Conservation (phyloP, 2,888 invertebrate species). For the Cepaea hortensis region DNA sequence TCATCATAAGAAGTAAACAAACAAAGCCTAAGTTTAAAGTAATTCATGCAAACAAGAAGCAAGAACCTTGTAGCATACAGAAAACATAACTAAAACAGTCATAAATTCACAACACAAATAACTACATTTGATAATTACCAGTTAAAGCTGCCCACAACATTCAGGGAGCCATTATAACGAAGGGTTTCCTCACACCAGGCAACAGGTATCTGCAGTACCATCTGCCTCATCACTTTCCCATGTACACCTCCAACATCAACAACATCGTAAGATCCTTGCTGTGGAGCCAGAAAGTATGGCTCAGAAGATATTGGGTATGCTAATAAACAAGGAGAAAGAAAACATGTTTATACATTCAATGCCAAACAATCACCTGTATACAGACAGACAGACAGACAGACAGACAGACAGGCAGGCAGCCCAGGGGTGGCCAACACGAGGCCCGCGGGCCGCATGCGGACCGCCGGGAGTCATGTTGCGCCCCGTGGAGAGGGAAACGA, state of each 20-base stretch:
- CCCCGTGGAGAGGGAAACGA: too few species aligned
- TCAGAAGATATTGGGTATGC: slow-evolving; percentile 62
- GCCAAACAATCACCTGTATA: neutral
- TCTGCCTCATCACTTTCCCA: slow-evolving; percentile 70
- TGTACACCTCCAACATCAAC: slow-evolving; percentile 51
- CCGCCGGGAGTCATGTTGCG: too few species aligned
- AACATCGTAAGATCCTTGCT: slow-evolving; percentile 73
- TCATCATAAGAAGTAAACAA: too few species aligned
- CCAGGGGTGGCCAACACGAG: too few species aligned
- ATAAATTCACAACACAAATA: neutral
- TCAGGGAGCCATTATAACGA: slow-evolving; percentile 61
- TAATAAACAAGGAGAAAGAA: slow-evolving; percentile 38
- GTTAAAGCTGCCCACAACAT: slow-evolving; percentile 68
- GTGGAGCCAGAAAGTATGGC: slow-evolving; percentile 72
- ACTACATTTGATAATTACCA: slow-evolving; percentile 61
- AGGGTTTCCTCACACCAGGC: slow-evolving; percentile 70
- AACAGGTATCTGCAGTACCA: slow-evolving; percentile 65
- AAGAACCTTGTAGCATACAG: too few species aligned
- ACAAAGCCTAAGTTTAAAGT: too few species aligned
- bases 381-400: too few species aligned
- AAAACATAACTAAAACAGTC: too few species aligned
- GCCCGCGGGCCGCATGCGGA: too few species aligned
- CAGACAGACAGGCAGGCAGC: too few species aligned
- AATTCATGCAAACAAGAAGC: too few species aligned
- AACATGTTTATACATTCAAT: neutral